Percentiles rank a stretch among this genome's conserved stretches.
phyloP scores from a whole-genome alignment of 1,140 invertebrate species.

The Caerostris extrusa region DNA sequence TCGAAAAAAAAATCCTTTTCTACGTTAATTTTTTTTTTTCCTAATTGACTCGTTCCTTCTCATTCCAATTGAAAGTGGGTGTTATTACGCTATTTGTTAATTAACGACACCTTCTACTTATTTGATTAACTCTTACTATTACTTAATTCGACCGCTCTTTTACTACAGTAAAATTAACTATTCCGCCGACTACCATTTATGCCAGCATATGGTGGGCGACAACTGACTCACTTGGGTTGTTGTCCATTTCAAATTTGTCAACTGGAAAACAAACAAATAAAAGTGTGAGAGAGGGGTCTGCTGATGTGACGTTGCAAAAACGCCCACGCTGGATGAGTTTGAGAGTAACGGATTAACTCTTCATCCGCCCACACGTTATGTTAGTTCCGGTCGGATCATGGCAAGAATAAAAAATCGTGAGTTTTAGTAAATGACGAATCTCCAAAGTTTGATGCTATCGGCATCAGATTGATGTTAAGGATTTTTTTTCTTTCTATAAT shows the following conservation, averaged over 20 bases:
- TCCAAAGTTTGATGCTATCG: constrained; percentile 13
- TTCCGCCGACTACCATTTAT: not conserved
- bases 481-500: not conserved
- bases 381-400: constrained; percentile 22
- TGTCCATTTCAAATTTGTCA: constrained; percentile 12
- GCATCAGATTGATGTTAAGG: not conserved
- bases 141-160: not conserved
- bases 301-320: not conserved
- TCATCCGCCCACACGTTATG: not conserved
- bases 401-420: not conserved
- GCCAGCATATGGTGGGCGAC: not conserved
- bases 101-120: not conserved
- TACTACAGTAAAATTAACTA: not conserved
- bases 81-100: not conserved
- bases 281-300: constrained; percentile 12
- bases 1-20: not conserved
- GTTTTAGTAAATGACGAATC: constrained; percentile 1
- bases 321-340: constrained; percentile 4
- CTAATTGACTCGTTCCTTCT: not conserved
- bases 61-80: not conserved
- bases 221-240: not conserved
- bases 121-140: not conserved
- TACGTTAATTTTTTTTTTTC: not conserved
- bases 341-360: constrained; percentile 32
- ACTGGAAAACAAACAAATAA: not conserved